Evolutionary conservation across 2,888 invertebrate genomes (phyloP).

Genomic region (Drosophila merina): DNA sequence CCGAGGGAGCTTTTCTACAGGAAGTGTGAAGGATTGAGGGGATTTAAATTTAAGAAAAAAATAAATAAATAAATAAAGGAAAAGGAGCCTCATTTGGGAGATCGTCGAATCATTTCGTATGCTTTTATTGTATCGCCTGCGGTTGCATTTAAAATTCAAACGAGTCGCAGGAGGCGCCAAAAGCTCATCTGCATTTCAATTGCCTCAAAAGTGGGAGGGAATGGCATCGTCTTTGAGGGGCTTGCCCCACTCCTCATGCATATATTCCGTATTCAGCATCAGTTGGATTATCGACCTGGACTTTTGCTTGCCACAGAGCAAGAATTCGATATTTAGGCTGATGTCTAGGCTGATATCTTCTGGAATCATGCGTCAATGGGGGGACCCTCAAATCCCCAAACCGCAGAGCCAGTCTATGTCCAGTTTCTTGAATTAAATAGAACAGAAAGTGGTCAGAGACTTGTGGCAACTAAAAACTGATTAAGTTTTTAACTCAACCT

Average conservation of each 20-base stretch:
- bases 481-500: not conserved
- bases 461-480: not conserved
- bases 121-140: constrained; percentile 69
- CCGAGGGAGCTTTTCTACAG: constrained; percentile 59
- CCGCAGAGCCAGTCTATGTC: constrained; percentile 5
- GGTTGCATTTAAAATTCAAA: constrained; percentile 75
- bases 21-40: constrained; percentile 27
- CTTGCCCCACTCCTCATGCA: constrained; percentile 6
- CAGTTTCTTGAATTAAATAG: not conserved
- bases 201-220: constrained; percentile 43
- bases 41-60: constrained; percentile 3
- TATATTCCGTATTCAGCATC: constrained; percentile 26
- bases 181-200: constrained; percentile 77
- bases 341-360: not conserved
- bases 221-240: not conserved
- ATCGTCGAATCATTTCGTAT: constrained; percentile 61
- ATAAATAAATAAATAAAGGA: not conserved
- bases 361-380: not conserved
- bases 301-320: constrained; percentile 13
- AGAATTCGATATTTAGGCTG: not conserved
- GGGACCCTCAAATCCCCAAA: not conserved
- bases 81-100: constrained; percentile 42
- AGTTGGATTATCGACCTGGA: constrained; percentile 35
- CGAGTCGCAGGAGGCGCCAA: constrained; percentile 65
- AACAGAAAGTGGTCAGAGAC: not conserved